A percentile compares a stretch with the other conserved stretches of the same genome.
phyloP scores from a whole-genome alignment of 1,140 invertebrate species.

The Carcinoscorpius rotundicauda region DNA sequence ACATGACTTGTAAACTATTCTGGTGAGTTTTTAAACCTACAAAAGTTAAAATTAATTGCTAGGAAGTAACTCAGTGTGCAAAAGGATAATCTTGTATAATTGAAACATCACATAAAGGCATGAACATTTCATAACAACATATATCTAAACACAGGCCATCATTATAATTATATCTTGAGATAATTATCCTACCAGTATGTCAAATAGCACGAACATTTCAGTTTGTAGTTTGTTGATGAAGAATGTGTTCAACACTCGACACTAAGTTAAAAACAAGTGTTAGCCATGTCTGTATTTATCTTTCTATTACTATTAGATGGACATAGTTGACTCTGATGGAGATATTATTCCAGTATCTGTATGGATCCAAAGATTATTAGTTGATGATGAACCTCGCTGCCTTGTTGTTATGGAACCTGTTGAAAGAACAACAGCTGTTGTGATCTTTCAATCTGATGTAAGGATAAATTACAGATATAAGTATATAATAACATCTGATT shows the following conservation, averaged over 20 bases:
- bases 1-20: not conserved
- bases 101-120: no score
- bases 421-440: constrained; percentile 32
- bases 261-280: not conserved
- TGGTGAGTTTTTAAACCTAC: not conserved
- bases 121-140: no score
- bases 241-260: not conserved
- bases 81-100: no score
- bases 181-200: no score
- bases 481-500: no score
- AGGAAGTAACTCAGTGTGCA: not conserved
- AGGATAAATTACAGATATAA: not conserved
- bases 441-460: constrained; percentile 29
- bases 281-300: not conserved
- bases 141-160: no score
- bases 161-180: no score
- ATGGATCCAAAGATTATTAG: constrained; percentile 43
- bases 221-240: no score
- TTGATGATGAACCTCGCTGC: constrained; percentile 42
- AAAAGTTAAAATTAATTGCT: not conserved
- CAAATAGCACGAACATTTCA: no score
- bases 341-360: constrained; percentile 44
- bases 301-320: constrained; percentile 36
- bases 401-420: constrained; percentile 52
- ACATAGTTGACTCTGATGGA: constrained; percentile 43